Base-by-base conservation (phyloP, 2,113 vertebrate genomes). In the Xiphophorus hellerii region DNA sequence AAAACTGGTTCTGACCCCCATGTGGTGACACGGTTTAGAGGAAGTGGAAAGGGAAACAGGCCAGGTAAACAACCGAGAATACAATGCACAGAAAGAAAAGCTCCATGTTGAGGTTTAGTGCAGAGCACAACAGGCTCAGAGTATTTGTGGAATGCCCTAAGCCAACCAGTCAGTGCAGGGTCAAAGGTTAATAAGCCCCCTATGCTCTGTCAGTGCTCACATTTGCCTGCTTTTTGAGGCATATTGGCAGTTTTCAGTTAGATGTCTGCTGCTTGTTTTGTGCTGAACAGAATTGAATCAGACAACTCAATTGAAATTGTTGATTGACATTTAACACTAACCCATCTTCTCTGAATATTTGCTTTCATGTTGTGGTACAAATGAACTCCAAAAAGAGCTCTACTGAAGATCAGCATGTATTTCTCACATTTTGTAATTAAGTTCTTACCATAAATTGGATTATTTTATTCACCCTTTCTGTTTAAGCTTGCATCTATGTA, bases 101-200 rank as follows among this genome's bases (percentile, higher is more conserved):
- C 76, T 37, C 13, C 73, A 83, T 42, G 71, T 65, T 2, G 15
- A 10, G 28, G 68, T 61, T 87, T 82, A 48, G 39, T 33, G 37
- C 69, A 67, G 74, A 77, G 71, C 62, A 78, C 44, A 81, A 82
- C 73, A 69, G 60, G 60, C 69, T 72, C 71, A 37, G 77, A 81
- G 80, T 31, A 3, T 80, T 76, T 71, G 78, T 85, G 82, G 88
- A 89, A 88, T 88, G 77, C 84, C 84, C 84, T 83, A 86, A 89
- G 73, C 81, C 87, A 86, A 78, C 66, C 88, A 87, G 76, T 84
- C 75, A 73, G 78, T 28, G 54, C 5, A 58, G 63, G 81, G 76
- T 89, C 76, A 78, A 74, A 68, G 85, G 84, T 86, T 88, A 90
- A 86, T 76, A 61, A 89, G 75, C 62, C 80, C 70, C 82, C 39